A percentile compares a stretch with the other conserved stretches of the same genome.
Conservation (phyloP, 2,113 vertebrate genomes). For the Cyphomyrus plagiostoma region DNA sequence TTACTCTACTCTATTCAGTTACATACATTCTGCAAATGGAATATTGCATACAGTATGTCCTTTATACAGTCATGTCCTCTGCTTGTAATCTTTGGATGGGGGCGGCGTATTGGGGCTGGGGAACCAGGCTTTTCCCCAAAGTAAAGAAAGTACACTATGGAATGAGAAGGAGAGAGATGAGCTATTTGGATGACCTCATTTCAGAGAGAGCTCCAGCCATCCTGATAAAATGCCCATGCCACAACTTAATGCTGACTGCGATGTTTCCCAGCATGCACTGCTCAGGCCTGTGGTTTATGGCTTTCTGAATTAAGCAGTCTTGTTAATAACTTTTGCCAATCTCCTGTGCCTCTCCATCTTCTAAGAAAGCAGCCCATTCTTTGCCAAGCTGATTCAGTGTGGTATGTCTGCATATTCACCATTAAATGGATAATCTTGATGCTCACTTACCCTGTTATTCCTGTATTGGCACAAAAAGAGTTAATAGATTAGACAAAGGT, state of each 20-base stretch:
- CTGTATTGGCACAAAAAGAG: not conserved
- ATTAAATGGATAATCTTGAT: not conserved
- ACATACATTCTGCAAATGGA: not conserved
- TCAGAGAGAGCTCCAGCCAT: not conserved
- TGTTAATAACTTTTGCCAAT: not conserved
- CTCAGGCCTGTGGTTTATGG: not conserved
- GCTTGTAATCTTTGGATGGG: not conserved
- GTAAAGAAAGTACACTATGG: not conserved
- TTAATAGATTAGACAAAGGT: not conserved
- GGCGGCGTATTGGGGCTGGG: not conserved
- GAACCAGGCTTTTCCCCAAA: not conserved
- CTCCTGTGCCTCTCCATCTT: not conserved
- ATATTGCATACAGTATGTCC: not conserved
- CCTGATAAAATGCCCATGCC: not conserved
- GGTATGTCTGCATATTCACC: not conserved
- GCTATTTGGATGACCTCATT: not conserved
- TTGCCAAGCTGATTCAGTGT: not conserved
- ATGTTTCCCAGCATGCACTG: not conserved
- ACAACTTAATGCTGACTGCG: not conserved
- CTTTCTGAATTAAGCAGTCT: not conserved
- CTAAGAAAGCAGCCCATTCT: not conserved
- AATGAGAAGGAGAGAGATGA: not conserved
- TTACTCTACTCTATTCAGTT: not conserved
- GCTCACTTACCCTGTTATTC: not conserved
- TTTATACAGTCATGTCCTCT: not conserved